phyloP scores from a whole-genome alignment of 2,888 invertebrate genomes.

The Hymenopus coronatus region DNA sequence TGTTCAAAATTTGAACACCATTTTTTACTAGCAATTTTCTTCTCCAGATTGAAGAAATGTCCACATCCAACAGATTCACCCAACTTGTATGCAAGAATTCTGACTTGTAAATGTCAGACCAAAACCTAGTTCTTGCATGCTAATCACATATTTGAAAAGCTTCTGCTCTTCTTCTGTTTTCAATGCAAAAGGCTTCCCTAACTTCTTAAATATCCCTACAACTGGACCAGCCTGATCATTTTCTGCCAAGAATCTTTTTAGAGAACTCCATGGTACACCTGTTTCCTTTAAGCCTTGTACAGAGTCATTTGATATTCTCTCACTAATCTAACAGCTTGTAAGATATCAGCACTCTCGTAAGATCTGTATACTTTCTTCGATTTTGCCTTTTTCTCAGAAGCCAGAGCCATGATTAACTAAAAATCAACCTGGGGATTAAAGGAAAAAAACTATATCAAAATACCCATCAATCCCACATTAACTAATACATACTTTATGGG shows the following conservation, averaged over 20 bases:
- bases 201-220: not conserved
- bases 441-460: no score
- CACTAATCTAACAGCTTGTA: not conserved
- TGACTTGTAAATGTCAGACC: not conserved
- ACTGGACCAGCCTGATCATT: not conserved
- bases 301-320: not conserved
- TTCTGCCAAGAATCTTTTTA: not conserved
- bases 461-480: no score
- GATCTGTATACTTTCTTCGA: no score
- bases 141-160: not conserved
- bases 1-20: conserved; percentile 14
- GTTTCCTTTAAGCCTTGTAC: not conserved
- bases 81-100: not conserved
- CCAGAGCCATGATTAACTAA: no score
- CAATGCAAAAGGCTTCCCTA: conserved; percentile 2
- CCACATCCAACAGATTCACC: no score
- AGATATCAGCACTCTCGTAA: no score
- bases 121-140: conserved; percentile 17
- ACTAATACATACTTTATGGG: no score
- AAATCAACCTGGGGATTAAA: no score
- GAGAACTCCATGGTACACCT: conserved; percentile 1
- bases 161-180: not conserved
- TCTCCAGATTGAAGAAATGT: no score
- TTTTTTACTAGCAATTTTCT: not conserved
- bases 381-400: no score